Percentiles rank a stretch among this genome's conserved stretches.
Conservation (phyloP, 2,888 invertebrate genomes). For the Folsomia candida region DNA sequence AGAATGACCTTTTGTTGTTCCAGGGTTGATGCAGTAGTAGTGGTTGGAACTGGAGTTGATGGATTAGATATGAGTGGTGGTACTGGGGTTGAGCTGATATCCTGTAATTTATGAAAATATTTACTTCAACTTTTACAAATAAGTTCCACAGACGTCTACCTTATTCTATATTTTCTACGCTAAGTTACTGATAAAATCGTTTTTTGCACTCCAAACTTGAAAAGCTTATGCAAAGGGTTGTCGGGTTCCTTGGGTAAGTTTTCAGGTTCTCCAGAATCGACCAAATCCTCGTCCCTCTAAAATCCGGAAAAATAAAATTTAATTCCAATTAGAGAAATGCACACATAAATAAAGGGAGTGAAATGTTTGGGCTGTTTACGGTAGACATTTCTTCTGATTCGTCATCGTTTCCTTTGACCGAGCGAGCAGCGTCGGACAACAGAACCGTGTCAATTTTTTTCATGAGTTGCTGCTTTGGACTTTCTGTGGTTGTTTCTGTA, state of each 20-base stretch:
- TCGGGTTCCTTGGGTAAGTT: constrained; percentile 30
- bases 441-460: constrained; percentile 39
- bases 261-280: constrained; percentile 18
- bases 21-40: background rate
- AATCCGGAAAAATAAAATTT: background rate
- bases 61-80: constrained; percentile 11
- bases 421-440: constrained; percentile 30
- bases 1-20: constrained; percentile 15
- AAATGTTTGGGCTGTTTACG: no score
- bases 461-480: constrained; percentile 29
- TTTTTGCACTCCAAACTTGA: constrained; percentile 41
- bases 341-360: no score
- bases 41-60: constrained; percentile 1
- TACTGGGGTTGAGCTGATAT: constrained; percentile 13
- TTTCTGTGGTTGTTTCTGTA: constrained; percentile 16
- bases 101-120: constrained; percentile 13
- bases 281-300: constrained; percentile 26
- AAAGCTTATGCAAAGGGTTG: constrained; percentile 37
- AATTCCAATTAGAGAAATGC: background rate
- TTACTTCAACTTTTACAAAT: background rate
- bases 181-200: constrained; percentile 35
- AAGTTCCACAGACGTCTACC: no score
- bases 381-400: constrained; percentile 25
- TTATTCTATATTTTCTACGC: no score
- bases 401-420: constrained; percentile 22